Percentiles rank a stretch among this genome's conserved stretches.
phyloP scores from a whole-genome alignment of 1,140 invertebrate species.

The Tetramorium simillimum region DNA sequence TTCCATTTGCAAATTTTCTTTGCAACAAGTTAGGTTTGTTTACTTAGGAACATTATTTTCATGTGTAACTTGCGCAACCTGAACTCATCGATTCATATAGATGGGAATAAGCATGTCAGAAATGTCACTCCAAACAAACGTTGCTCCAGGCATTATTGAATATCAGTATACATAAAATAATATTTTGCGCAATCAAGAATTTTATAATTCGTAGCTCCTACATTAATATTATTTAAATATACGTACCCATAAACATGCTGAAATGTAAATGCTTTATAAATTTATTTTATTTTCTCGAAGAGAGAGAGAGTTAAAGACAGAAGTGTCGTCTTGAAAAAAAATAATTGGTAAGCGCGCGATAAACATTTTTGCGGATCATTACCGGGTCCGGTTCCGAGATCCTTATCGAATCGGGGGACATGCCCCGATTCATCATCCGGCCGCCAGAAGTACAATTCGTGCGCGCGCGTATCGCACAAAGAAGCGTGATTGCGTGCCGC shows the following conservation, averaged over 20 bases:
- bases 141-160: no score
- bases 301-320: not conserved
- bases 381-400: slow-evolving; percentile 53
- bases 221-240: not conserved
- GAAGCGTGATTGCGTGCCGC: slow-evolving; percentile 40
- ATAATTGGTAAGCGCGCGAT: slow-evolving; percentile 27
- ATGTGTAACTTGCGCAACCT: no score
- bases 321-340: slow-evolving; percentile 15
- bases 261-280: not conserved
- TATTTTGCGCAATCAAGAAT: not conserved
- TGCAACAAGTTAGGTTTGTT: no score
- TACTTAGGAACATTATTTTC: no score
- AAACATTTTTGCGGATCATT: slow-evolving; percentile 46
- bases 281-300: not conserved
- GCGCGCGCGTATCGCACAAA: slow-evolving; percentile 43
- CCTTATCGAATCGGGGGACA: slow-evolving; percentile 50
- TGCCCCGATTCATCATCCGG: slow-evolving; percentile 66
- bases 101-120: no score
- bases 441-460: slow-evolving; percentile 58
- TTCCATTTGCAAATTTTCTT: no score
- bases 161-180: no score
- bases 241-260: not conserved
- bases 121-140: no score
- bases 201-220: not conserved
- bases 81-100: no score